Conservation (phyloP, 92 coral and sea anemone genomes). For the Scolanthus callimorphus region DNA sequence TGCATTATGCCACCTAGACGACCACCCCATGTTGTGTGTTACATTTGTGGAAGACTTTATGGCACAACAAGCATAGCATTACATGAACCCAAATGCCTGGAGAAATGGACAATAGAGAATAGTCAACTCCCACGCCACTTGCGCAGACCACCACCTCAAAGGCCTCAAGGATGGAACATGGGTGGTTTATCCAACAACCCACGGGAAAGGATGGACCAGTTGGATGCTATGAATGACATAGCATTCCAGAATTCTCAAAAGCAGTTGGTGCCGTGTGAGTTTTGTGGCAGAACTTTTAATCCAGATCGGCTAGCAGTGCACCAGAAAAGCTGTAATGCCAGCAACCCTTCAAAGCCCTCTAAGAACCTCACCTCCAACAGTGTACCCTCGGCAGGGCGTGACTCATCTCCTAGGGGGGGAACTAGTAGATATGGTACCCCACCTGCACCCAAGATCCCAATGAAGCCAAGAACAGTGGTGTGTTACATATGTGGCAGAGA, state of each 20-base stretch:
- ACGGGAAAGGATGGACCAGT: constrained; percentile 58
- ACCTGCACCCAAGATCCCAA: constrained; percentile 44
- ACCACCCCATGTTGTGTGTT: constrained; percentile 87
- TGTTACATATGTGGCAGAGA: constrained; percentile 98
- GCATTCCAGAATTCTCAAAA: constrained; percentile 81
- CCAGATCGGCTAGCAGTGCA: constrained; percentile 92
- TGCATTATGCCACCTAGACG: constrained; percentile 51
- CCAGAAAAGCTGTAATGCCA: constrained; percentile 85
- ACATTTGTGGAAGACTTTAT: constrained; percentile 92
- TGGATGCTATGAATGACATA: constrained; percentile 89
- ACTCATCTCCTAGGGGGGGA: constrained; percentile 30
- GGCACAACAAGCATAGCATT: constrained; percentile 86
- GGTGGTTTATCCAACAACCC: constrained; percentile 61
- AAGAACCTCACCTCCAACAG: constrained; percentile 59
- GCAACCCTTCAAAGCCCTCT: constrained; percentile 66
- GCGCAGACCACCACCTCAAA: constrained; percentile 75
- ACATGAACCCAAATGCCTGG: constrained; percentile 93
- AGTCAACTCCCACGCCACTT: constrained; percentile 75
- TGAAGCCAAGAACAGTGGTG: constrained; percentile 84
- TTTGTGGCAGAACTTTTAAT: constrained; percentile 93
- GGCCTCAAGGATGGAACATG: constrained; percentile 78
- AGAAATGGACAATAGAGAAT: constrained; percentile 96
- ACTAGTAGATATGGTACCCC: constrained; percentile 43
- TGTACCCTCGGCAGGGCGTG: constrained; percentile 26
- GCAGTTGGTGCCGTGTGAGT: constrained; percentile 86